Percentiles rank a stretch among this genome's conserved stretches.
Conservation (phyloP, 2,797 vertebrate genomes). For the Microcaecilia unicolor region DNA sequence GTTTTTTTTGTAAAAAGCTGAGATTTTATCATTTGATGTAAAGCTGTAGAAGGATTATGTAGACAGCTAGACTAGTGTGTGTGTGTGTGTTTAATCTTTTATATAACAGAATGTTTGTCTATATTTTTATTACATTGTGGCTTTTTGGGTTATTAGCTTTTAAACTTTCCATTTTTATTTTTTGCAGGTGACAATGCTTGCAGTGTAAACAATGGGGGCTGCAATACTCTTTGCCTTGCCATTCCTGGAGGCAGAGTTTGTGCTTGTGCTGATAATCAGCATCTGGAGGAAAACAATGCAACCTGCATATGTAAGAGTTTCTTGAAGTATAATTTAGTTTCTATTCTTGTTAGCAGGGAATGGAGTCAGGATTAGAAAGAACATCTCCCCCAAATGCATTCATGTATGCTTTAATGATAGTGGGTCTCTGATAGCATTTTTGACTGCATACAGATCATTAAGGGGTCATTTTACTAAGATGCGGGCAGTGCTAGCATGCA, state of each 20-base stretch:
- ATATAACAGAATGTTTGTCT: fast-evolving
- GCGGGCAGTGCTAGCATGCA: no score
- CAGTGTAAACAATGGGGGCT: constrained; percentile 91
- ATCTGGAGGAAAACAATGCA: constrained; percentile 88
- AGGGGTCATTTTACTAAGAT: no score
- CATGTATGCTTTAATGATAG: fast-evolving
- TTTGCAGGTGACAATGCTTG: constrained; percentile 89
- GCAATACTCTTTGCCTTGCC: constrained; percentile 85
- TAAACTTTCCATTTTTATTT: constrained; percentile 23
- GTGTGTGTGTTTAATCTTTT: no score
- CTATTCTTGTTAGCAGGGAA: constrained; percentile 9
- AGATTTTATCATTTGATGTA: no score
- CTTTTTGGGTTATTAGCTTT: not conserved
- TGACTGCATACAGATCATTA: not conserved
- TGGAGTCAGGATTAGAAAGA: not conserved
- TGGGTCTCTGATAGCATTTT: not conserved
- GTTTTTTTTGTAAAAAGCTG: not conserved
- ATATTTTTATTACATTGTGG: not conserved
- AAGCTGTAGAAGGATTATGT: not conserved
- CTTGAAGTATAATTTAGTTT: constrained; percentile 13
- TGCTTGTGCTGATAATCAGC: constrained; percentile 92
- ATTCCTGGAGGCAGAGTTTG: constrained; percentile 91
- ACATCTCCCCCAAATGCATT: not conserved
- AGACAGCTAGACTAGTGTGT: not conserved
- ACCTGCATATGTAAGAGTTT: constrained; percentile 80